Conservation (phyloP, 53 echinoderm and acorn worm genomes). For the Paracentrotus lividus region DNA sequence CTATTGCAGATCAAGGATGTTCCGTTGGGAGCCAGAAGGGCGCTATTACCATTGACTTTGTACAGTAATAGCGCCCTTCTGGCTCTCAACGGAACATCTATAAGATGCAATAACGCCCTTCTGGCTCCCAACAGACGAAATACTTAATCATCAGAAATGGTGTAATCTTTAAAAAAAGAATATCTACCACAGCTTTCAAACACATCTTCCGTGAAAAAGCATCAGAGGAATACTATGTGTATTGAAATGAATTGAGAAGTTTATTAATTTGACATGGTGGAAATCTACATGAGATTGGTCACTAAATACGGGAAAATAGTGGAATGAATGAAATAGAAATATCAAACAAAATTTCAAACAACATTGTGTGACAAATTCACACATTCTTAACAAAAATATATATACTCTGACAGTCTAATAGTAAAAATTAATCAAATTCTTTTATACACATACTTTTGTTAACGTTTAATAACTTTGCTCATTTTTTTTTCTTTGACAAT, state of each 20-base stretch:
- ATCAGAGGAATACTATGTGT: neutral
- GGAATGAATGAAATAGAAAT: conserved; percentile 43
- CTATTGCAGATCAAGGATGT: no score
- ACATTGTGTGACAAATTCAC: conserved; percentile 39
- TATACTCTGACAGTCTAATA: conserved; percentile 51
- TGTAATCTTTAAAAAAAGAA: no score
- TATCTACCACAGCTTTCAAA: no score
- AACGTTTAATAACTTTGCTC: neutral
- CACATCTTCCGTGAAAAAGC: no score
- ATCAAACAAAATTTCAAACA: conserved; percentile 38
- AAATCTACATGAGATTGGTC: conserved; percentile 34
- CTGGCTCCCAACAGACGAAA: no score
- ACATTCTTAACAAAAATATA: conserved; percentile 56
- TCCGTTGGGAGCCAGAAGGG: neutral
- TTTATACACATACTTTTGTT: neutral
- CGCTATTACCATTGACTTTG: neutral
- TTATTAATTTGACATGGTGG: conserved; percentile 40
- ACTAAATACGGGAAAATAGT: neutral
- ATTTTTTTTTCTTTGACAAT: neutral
- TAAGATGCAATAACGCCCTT: no score
- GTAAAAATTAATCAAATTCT: neutral
- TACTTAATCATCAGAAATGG: no score
- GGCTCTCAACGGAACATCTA: no score
- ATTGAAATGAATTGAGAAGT: conserved; percentile 54
- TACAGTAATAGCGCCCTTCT: no score